Base-by-base conservation (phyloP, 2,888 invertebrate species). In the Falcaria lacertinaria region DNA sequence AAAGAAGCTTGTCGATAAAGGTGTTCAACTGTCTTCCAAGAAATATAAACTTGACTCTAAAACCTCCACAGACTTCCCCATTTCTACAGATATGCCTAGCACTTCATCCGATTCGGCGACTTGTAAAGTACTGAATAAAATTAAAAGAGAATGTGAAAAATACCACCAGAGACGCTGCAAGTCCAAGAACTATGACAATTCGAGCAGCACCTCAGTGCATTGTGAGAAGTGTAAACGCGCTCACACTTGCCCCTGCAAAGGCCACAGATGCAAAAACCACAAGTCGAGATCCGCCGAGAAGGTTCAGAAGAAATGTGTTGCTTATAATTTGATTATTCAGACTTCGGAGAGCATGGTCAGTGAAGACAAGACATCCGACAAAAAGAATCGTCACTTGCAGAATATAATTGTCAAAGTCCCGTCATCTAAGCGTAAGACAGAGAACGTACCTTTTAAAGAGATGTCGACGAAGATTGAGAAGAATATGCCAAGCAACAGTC, bases 311-410 rank as follows among this genome's bases (percentile, higher is more conserved):
- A 84, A 80, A 54, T 74, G 83, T 35, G 68, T 89, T 0, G 89
- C 89, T 6, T 89, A 89, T 55, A 89, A 89, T 52, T 61, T 89
- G 34, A 84, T 89, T n/a, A 64, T 89, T 40, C 86, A 89, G 53
- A 80, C 86, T 6, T 86, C 88, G 0, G 89, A 89, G 32, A 86
- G 86, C 47, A 49, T 86, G 50, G 47, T 79, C 1, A 80, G 82
- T 42, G 86, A 87, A 41, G 83, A 83, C 19, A 57, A 69, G 0
- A 43, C 56, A 2, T 59, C 57, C 28, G 57, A 62, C 14, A 65
- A 66, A 16, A 59, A 52, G 33, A 48, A 53, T 14, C 69, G 69
- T 3, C 71, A 69, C 2, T 55, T 90, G 39, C 65, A 80, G 44
- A 86, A 84, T 57, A 72, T 90, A 14, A 61, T 87, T 14, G 75